phyloP scores from a whole-genome alignment of 2,888 invertebrate genomes.

The Tipula helvola region DNA sequence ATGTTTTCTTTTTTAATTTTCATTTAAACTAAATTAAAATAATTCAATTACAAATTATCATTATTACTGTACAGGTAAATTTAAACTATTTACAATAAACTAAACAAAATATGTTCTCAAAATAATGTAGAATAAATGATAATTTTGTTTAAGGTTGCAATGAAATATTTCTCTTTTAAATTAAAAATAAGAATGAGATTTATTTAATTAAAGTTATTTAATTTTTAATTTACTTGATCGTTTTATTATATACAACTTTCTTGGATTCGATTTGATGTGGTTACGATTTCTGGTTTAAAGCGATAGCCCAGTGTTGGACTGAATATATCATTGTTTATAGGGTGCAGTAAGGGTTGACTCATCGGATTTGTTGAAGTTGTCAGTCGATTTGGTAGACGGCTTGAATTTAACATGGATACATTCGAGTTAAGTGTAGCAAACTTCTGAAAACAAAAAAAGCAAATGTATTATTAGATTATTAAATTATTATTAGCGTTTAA shows the following conservation, averaged over 20 bases:
- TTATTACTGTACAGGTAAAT: background rate
- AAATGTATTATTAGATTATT: background rate
- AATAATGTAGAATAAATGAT: background rate
- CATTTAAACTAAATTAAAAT: background rate
- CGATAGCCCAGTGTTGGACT: constrained; percentile 53
- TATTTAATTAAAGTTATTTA: constrained; percentile 7
- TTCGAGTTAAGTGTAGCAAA: constrained; percentile 54
- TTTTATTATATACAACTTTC: constrained; percentile 75
- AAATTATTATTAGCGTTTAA: too few species aligned
- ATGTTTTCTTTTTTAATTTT: background rate
- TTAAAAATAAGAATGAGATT: background rate
- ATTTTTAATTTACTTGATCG: constrained; percentile 9
- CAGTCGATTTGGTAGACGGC: background rate
- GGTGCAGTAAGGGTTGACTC: constrained; percentile 30
- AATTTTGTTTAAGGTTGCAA: background rate
- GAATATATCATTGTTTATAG: constrained; percentile 36
- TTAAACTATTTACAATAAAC: background rate
- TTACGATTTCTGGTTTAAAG: constrained; percentile 72
- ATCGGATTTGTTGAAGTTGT: constrained; percentile 27
- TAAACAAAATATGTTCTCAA: background rate
- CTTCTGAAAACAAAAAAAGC: constrained; percentile 43
- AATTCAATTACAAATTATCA: background rate
- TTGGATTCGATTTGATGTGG: constrained; percentile 77
- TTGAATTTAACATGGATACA: background rate
- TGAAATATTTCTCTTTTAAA: background rate